phyloP scores from a whole-genome alignment of 2,113 vertebrate species.

The human (Homo sapiens) region DNA sequence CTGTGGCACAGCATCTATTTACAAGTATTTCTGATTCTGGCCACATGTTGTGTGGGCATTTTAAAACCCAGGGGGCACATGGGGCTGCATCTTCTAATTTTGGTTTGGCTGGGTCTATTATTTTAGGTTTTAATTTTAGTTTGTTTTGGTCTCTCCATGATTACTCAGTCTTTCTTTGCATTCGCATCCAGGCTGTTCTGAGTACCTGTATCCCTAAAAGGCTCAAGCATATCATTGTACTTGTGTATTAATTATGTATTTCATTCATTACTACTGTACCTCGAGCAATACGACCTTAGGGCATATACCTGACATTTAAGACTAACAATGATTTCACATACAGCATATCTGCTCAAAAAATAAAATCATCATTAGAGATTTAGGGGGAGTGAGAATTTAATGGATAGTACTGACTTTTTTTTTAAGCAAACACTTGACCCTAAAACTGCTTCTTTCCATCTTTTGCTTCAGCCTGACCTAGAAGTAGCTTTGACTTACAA shows the following conservation, averaged over 20 bases:
- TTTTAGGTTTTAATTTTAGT: conserved; percentile 22
- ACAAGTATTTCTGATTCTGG: not conserved
- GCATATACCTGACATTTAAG: conserved; percentile 30
- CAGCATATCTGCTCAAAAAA: conserved; percentile 33
- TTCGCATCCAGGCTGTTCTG: not conserved
- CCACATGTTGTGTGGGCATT: not conserved
- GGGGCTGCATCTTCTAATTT: not conserved
- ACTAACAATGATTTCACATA: conserved; percentile 34
- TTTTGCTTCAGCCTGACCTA: not conserved
- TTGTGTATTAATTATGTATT: conserved; percentile 54
- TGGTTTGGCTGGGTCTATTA: not conserved
- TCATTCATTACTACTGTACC: conserved; percentile 50
- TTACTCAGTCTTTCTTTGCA: not conserved
- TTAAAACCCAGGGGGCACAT: not conserved
- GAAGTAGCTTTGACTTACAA: not conserved
- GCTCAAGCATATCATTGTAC: not conserved
- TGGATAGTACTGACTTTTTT: not conserved
- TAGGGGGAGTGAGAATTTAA: not conserved
- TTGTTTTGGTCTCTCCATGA: not conserved
- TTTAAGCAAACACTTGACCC: not conserved
- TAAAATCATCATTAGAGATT: conserved; percentile 36
- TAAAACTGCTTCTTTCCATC: not conserved
- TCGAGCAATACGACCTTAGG: not conserved
- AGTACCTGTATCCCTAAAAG: not conserved
- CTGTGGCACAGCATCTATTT: not conserved